Conservation (phyloP, 2,797 vertebrate genomes). For the Enteromius trimaculatus region DNA sequence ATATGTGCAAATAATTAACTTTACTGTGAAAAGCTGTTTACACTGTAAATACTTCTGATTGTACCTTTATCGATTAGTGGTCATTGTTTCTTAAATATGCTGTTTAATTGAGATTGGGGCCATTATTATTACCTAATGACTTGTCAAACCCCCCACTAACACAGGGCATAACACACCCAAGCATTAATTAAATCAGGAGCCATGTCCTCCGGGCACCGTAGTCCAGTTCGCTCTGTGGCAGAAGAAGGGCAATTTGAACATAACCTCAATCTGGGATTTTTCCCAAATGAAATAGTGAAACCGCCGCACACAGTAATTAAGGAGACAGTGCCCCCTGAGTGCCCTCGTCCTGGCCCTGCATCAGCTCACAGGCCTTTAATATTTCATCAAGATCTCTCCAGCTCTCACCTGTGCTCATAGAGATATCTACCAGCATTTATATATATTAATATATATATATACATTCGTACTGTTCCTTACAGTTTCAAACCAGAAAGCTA, state of each 20-base stretch:
- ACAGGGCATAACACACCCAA: conserved; percentile 19
- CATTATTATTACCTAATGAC: conserved; percentile 46
- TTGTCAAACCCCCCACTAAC: conserved; percentile 19
- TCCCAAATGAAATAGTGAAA: conserved; percentile 52
- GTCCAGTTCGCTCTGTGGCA: conserved; percentile 31
- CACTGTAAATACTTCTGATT: conserved; percentile 26
- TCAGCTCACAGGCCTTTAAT: conserved; percentile 53
- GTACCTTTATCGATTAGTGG: neutral
- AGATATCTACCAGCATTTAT: neutral
- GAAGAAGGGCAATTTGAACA: conserved; percentile 53
- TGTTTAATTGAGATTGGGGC: conserved; percentile 20
- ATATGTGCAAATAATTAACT: conserved; percentile 12
- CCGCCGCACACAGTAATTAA: conserved; percentile 56
- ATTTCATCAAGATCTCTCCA: conserved; percentile 58
- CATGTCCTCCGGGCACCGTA: conserved; percentile 42
- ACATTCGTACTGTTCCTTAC: no score
- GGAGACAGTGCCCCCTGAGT: conserved; percentile 51
- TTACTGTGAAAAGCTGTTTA: conserved; percentile 26
- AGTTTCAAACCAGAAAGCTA: neutral
- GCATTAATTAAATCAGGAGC: conserved; percentile 53
- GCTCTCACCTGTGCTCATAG: conserved; percentile 52
- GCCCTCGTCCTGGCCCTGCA: conserved; percentile 38
- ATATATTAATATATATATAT: no score
- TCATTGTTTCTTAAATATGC: conserved; percentile 30
- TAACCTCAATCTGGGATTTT: conserved; percentile 57